Conservation (phyloP, 1,140 invertebrate genomes). For the Calephelis nemesis region DNA sequence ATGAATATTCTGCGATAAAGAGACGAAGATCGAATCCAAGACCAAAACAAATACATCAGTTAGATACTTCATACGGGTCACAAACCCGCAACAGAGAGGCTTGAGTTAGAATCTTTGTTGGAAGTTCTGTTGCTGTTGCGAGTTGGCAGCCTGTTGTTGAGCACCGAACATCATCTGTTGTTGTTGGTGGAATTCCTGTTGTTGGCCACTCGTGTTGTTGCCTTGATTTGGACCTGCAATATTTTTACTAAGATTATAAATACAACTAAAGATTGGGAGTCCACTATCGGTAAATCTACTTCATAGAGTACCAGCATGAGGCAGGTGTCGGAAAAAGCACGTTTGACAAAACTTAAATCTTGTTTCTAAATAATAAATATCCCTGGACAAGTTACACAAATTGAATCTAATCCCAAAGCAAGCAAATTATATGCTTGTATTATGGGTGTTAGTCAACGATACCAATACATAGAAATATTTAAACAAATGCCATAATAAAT, state of each 20-base stretch:
- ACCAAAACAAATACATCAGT: neutral
- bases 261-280: too few species aligned
- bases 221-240: constrained; percentile 70
- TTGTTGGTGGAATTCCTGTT: constrained; percentile 79
- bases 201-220: constrained; percentile 71
- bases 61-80: neutral
- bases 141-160: constrained; percentile 66
- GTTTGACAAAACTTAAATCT: too few species aligned
- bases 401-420: too few species aligned
- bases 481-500: too few species aligned
- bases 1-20: neutral
- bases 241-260: neutral
- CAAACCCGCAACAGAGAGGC: neutral
- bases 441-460: too few species aligned
- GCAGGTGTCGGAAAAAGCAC: too few species aligned
- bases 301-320: too few species aligned
- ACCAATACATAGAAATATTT: too few species aligned
- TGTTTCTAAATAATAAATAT: too few species aligned
- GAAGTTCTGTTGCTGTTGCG: constrained; percentile 82
- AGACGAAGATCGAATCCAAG: neutral
- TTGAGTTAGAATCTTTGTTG: constrained; percentile 78
- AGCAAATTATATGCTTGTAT: too few species aligned
- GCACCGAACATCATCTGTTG: constrained; percentile 82
- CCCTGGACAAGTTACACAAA: too few species aligned
- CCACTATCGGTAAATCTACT: too few species aligned